Evolutionary conservation across 1,140 invertebrate genomes (phyloP).

Genomic region (Caenorhabditis briggsae): DNA sequence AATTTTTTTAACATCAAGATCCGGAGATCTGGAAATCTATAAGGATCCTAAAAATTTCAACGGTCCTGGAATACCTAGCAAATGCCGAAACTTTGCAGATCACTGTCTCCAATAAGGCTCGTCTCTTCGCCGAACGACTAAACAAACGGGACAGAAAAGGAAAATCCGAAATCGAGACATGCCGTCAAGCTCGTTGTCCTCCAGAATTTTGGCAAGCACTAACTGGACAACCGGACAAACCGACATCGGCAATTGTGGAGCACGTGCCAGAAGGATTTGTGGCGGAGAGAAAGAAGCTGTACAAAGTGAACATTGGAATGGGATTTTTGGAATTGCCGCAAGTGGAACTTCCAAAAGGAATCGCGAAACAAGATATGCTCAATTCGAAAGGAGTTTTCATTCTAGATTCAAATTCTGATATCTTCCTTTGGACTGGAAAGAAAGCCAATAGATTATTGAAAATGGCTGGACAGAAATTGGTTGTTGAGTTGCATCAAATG

Average conservation of each 20-base stretch:
- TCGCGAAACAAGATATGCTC: constrained; percentile 81
- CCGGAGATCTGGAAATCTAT: too few relatives aligned
- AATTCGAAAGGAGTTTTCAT: constrained; percentile 96
- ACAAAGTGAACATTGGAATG: constrained; percentile 92
- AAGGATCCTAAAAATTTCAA: too few relatives aligned
- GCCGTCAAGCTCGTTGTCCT: constrained; percentile 87
- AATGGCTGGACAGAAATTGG: constrained; percentile 83
- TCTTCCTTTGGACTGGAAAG: constrained; percentile 99
- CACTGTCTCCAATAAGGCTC: constrained; percentile 73
- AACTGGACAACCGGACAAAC: constrained; percentile 69
- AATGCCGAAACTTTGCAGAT: constrained; percentile 66
- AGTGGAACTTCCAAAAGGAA: constrained; percentile 81
- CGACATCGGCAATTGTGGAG: constrained; percentile 80
- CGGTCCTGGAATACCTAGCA: background rate
- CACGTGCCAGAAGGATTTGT: constrained; percentile 86
- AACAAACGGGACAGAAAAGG: constrained; percentile 92
- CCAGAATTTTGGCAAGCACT: constrained; percentile 85
- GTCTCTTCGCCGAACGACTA: constrained; percentile 96
- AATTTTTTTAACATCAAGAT: background rate
- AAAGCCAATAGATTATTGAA: constrained; percentile 95
- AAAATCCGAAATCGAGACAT: constrained; percentile 85
- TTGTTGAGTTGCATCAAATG: constrained; percentile 83
- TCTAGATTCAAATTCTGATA: constrained; percentile 92
- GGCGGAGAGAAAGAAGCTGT: constrained; percentile 86
- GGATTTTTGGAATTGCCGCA: constrained; percentile 98